These are phyloP conservation scores for Parnassius glacialis DNA, from an alignment of 2,888 invertebrate species.

Conservation along the genomic window DNA sequence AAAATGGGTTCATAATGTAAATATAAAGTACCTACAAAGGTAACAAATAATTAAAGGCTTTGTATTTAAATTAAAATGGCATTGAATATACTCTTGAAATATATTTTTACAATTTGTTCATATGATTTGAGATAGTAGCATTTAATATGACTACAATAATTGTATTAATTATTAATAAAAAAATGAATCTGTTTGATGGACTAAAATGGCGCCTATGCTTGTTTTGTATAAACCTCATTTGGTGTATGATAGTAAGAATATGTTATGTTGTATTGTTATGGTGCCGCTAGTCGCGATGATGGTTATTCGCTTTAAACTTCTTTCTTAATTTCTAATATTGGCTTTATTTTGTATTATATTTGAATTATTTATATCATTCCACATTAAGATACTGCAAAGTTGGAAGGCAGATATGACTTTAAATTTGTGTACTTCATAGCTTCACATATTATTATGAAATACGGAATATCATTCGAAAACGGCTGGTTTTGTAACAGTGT, in stretches of 20 bases:
- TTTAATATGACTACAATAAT: background rate
- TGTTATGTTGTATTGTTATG: conserved; percentile 29
- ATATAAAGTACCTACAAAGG: conserved; percentile 24
- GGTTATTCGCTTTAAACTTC: conserved; percentile 54
- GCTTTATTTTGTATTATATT: conserved; percentile 52
- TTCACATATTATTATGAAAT: conserved; percentile 28
- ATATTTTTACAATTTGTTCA: background rate
- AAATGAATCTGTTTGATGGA: conserved; percentile 1
- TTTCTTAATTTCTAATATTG: conserved; percentile 50
- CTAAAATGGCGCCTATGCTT: conserved; percentile 5
- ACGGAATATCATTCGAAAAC: conserved; percentile 45
- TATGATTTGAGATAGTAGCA: background rate
- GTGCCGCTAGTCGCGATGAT: conserved; percentile 39
- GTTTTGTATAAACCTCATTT: conserved; percentile 14
- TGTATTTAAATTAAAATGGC: conserved; percentile 11
- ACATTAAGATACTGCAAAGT: conserved; percentile 35
- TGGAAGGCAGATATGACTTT: conserved; percentile 29
- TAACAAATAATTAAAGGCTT: background rate
- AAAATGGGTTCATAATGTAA: conserved; percentile 25
- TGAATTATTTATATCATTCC: conserved; percentile 61
- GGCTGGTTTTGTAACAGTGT: conserved; percentile 65
- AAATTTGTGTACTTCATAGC: conserved; percentile 40
- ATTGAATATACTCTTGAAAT: background rate
- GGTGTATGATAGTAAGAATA: conserved; percentile 20
- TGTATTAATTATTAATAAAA: no score